A percentile compares a stretch with the other conserved stretches of the same genome.
Conservation (phyloP, 2,888 invertebrate genomes). For the Epirrhoe tristata region DNA sequence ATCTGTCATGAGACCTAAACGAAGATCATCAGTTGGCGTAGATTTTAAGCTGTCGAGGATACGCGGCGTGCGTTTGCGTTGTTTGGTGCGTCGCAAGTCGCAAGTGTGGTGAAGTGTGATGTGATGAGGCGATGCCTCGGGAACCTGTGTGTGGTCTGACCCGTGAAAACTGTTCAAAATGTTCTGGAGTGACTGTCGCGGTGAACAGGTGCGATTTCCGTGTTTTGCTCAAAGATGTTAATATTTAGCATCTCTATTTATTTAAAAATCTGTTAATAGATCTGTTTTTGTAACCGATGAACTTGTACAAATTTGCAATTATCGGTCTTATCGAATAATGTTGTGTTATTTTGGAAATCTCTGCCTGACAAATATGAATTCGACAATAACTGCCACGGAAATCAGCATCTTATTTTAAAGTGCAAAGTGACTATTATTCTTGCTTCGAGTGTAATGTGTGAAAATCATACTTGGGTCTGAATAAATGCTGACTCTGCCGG, state of each 20-base stretch:
- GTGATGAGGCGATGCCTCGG: neutral
- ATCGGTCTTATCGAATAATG: neutral
- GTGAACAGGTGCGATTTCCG: slow-evolving; percentile 23
- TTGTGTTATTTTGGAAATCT: neutral
- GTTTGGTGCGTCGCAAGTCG: neutral
- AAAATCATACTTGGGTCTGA: slow-evolving; percentile 20
- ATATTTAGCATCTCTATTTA: slow-evolving; percentile 20
- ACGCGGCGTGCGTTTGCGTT: neutral
- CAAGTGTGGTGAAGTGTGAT: neutral
- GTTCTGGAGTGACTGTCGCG: neutral
- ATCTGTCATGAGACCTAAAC: neutral
- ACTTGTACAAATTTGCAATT: neutral
- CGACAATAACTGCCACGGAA: slow-evolving; percentile 20
- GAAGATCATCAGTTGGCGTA: neutral
- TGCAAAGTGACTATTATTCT: slow-evolving; percentile 29
- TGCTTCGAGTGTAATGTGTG: slow-evolving; percentile 11
- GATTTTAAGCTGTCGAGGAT: neutral
- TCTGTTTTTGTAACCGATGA: neutral
- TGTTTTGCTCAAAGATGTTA: slow-evolving; percentile 20
- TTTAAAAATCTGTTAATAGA: slow-evolving; percentile 1
- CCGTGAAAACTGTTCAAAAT: neutral
- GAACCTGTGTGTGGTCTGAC: neutral
- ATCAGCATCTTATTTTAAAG: slow-evolving; percentile 25
- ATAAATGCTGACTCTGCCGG: slow-evolving; percentile 20
- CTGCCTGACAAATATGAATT: neutral